Evolutionary conservation across 2,888 invertebrate genomes (phyloP), one percentile per base, ranked within the genome.

Genomic region (Galerucella pusilla): DNA sequence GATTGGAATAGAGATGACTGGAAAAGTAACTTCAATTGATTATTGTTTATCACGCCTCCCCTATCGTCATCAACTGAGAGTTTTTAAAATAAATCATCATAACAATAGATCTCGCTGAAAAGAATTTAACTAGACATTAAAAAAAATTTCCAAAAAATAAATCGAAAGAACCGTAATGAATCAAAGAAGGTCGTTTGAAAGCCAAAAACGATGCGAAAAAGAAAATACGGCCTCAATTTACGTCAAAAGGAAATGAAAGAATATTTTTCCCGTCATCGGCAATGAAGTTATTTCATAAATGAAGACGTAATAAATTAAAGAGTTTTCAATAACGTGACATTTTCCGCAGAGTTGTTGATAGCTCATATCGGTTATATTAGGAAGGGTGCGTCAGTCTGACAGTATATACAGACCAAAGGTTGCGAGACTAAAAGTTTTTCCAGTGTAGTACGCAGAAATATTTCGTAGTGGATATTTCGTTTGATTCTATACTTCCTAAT

Each of bases 311-410:
- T 78, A 80, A 81, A 81, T 81, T 79, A 76, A 69, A 65, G 75
- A 68, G 67, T 78, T 81, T 81, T 80, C 82, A 80, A 81, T 81
- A 80, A 79, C 79, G 79, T 78, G 79, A 78, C 81, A 78, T 78
- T 80, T 83, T 77, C 76, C 77, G 81, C 78, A 77, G 76, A 78
- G 78, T 81, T 77, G 80, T 80, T 79, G 78, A 80, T 80, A 78
- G 78, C 79, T 82, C 81, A 79, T 79, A 80, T 81, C 81, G 79
- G 78, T 80, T 80, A 80, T 80, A 81, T 80, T 76, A 74, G 75
- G 73, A 68, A 77, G 79, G 81, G 79, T 77, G 81, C 81, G 82
- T 82, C 82, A 81, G 77, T 74, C 80, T 82, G 82, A 81, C 82
- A 82, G 68, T 74, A 73, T 71, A 72, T 68, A 71, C 60, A 60